phyloP scores from a whole-genome alignment of 2,888 invertebrate genomes.

The Herminia tarsipennalis region DNA sequence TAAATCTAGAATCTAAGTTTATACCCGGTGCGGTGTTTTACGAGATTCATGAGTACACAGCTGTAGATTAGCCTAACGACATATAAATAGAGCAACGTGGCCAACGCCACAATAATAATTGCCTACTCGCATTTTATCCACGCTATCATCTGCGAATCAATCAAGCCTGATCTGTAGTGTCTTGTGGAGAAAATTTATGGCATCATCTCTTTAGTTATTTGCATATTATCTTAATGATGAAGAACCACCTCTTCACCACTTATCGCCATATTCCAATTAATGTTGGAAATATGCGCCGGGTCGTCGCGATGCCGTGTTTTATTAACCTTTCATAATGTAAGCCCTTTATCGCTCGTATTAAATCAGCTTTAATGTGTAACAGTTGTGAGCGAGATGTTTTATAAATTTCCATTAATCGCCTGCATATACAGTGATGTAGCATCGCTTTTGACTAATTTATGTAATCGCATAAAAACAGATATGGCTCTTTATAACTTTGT shows the following conservation, averaged over 20 bases:
- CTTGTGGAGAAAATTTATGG: constrained; percentile 60
- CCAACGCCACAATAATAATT: constrained; percentile 43
- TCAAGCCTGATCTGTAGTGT: constrained; percentile 61
- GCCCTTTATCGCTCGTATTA: constrained; percentile 63
- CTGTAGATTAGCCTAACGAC: constrained; percentile 37
- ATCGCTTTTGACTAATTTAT: constrained; percentile 26
- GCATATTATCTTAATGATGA: constrained; percentile 79
- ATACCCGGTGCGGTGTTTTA: constrained; percentile 32
- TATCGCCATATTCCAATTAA: constrained; percentile 79
- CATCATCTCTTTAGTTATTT: constrained; percentile 64
- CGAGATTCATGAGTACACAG: constrained; percentile 37
- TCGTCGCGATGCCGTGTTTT: constrained; percentile 64
- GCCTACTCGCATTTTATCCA: constrained; percentile 50
- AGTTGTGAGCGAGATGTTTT: constrained; percentile 56
- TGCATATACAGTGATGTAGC: constrained; percentile 25
- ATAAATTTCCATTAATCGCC: constrained; percentile 50
- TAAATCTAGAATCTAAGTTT: constrained; percentile 39
- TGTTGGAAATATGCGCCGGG: constrained; percentile 71
- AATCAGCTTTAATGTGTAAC: constrained; percentile 68
- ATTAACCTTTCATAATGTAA: constrained; percentile 74
- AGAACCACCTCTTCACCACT: constrained; percentile 66
- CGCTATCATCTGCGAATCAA: constrained; percentile 67
- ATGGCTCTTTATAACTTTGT: constrained; percentile 8
- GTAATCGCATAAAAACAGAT: constrained; percentile 11
- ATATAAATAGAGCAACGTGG: constrained; percentile 41